Evolutionary conservation across 1,140 invertebrate species (phyloP), one percentile per base, ranked within the genome.

Genomic region (Heliconius hermathena): DNA sequence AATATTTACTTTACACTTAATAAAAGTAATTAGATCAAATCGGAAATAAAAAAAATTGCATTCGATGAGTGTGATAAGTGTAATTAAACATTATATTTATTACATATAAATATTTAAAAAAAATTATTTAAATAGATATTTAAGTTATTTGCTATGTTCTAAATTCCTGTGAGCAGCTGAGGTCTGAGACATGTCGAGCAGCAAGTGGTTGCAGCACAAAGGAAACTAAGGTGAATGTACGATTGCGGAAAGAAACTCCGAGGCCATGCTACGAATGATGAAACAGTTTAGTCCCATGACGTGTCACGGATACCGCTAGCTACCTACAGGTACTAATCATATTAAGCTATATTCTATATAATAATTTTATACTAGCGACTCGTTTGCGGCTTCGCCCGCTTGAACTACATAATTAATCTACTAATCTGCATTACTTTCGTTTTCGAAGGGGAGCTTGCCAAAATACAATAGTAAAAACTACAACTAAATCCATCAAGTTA

Each of bases 181-280:
- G 54, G n/a, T n/a, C 54, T 22, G n/a, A 57, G 70, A 77, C 29
- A 36, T 13, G 46, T 76, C 79, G 33, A 78, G 49, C n/a, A 77
- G 70, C 72, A 80, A 79, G 49, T 79, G 54, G 71, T 76, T 66
- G 73, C 46, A 82, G 74, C 60, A 84, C 79, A 87, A 87, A 81
- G 87, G 87, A 87, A 84, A 83, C 77, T 86, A 85, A 92, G 90
- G 89, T 92, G 90, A 92, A 92, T 82, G 91, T 79, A 91, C 91
- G 89, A 91, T 89, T 88, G 88, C 91, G 90, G 91, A 92, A 92
- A 88, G 84, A 82, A 85, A 81, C 46, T 79, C 74, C 82, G 87
- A 90, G 88, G 90, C 87, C 91, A 85, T 46, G 76, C 81, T 82
- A 79, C 71, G 80, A 83, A 82, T 89, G 90, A 89, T 88, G 89